Percentiles rank a stretch among this genome's conserved stretches.
These are phyloP conservation scores for Leptarthrus brevirostris DNA, from an alignment of 2,888 invertebrate genomes.

Conservation along the genomic window DNA sequence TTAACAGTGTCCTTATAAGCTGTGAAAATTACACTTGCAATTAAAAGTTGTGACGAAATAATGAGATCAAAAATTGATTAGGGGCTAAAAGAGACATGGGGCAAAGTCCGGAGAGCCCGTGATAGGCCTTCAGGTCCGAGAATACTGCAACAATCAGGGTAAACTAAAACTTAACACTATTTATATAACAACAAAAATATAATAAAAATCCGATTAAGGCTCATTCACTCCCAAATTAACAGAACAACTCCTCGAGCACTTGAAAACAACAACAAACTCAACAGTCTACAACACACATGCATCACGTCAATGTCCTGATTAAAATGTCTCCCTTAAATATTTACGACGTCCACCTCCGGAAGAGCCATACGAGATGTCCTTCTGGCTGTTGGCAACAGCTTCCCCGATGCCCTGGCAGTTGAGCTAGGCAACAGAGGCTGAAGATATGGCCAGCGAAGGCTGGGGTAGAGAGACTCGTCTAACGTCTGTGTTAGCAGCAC, in stretches of 20 bases:
- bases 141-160: neutral
- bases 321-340: conserved; percentile 23
- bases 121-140: neutral
- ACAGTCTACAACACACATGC: conserved; percentile 27
- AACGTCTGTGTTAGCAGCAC: neutral
- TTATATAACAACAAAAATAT: conserved; percentile 22
- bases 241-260: conserved; percentile 32
- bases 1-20: neutral
- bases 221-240: conserved; percentile 32
- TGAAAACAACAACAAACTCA: conserved; percentile 42
- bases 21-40: neutral
- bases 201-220: conserved; percentile 26
- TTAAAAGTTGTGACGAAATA: neutral
- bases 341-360: conserved; percentile 9
- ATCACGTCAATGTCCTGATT: conserved; percentile 11
- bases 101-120: neutral
- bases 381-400: neutral
- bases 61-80: conserved; percentile 28
- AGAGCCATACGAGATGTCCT: neutral
- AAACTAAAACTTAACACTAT: conserved; percentile 36
- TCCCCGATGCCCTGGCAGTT: conserved; percentile 13
- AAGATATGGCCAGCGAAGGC: neutral
- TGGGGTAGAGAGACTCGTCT: neutral
- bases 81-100: neutral
- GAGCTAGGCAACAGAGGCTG: neutral